These are phyloP conservation scores for Cheilosia scutellata DNA, from an alignment of 2,888 invertebrate genomes.

Conservation along the genomic window DNA sequence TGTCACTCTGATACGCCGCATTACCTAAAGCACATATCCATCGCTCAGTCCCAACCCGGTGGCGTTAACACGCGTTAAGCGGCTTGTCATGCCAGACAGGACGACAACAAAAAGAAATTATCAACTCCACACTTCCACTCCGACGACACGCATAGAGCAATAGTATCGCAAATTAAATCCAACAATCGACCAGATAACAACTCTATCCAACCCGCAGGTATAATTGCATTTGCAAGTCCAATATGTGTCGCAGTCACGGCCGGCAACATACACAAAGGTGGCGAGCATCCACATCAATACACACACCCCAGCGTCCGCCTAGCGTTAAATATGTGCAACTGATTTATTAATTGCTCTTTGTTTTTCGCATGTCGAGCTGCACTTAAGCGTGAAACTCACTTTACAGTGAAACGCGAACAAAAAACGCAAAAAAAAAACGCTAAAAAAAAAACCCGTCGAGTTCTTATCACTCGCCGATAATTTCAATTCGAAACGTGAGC, in stretches of 20 bases:
- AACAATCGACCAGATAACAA: constrained; percentile 64
- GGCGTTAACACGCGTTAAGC: too few relatives aligned
- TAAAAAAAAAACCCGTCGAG: constrained; percentile 9
- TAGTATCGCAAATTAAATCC: constrained; percentile 67
- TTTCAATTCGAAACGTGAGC: constrained; percentile 68
- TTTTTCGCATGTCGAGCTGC: constrained; percentile 71
- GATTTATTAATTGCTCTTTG: constrained; percentile 73
- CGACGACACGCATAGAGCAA: constrained; percentile 30
- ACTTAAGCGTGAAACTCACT: constrained; percentile 72
- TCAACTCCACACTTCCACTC: constrained; percentile 36
- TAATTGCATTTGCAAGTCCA: constrained; percentile 45
- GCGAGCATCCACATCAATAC: constrained; percentile 52
- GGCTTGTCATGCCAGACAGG: not conserved
- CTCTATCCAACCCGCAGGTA: constrained; percentile 26
- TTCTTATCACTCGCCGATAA: constrained; percentile 67
- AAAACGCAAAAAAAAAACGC: constrained; percentile 2
- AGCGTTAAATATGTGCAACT: constrained; percentile 70
- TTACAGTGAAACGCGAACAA: constrained; percentile 2
- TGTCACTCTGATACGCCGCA: too few relatives aligned
- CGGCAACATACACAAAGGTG: constrained; percentile 15
- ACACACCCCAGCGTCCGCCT: constrained; percentile 36
- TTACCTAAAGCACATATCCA: too few relatives aligned
- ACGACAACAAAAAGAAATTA: constrained; percentile 18
- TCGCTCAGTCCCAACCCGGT: too few relatives aligned
- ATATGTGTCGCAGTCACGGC: constrained; percentile 4